A percentile compares a stretch with the other conserved stretches of the same genome.
phyloP scores from a whole-genome alignment of 2,113 vertebrate species.

The Stercorarius parasiticus region DNA sequence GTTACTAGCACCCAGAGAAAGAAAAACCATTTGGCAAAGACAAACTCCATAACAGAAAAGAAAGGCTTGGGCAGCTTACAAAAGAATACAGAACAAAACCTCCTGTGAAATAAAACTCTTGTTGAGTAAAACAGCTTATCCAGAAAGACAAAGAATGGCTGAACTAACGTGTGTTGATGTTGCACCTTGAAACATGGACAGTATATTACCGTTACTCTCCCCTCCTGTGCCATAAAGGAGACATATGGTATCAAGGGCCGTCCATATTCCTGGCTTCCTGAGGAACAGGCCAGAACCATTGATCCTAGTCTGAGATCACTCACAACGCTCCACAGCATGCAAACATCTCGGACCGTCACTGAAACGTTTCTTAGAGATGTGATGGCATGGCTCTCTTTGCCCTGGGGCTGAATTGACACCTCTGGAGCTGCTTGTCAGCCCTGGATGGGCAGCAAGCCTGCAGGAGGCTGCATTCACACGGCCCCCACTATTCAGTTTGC shows the following conservation, averaged over 20 bases:
- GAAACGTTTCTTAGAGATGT: neutral
- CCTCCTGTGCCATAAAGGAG: accelerated
- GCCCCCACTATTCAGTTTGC: neutral
- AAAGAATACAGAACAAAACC: neutral
- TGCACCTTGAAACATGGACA: neutral
- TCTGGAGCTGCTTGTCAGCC: neutral
- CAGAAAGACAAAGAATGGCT: neutral
- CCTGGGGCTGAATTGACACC: neutral
- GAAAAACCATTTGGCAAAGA: constrained; percentile 49
- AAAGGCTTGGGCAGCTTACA: neutral
- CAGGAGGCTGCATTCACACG: neutral
- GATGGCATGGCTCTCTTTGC: neutral
- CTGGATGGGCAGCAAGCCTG: neutral
- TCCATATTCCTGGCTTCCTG: neutral
- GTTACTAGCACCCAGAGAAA: constrained; percentile 40
- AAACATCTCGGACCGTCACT: neutral
- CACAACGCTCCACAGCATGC: neutral
- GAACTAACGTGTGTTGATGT: neutral
- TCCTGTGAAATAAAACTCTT: neutral
- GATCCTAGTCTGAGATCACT: neutral
- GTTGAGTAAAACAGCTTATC: neutral
- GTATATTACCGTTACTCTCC: neutral
- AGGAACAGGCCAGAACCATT: neutral
- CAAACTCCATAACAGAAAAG: neutral
- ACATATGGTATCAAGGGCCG: neutral